phyloP scores from a whole-genome alignment of 2,113 vertebrate genomes.

The Dipodomys ordii region DNA sequence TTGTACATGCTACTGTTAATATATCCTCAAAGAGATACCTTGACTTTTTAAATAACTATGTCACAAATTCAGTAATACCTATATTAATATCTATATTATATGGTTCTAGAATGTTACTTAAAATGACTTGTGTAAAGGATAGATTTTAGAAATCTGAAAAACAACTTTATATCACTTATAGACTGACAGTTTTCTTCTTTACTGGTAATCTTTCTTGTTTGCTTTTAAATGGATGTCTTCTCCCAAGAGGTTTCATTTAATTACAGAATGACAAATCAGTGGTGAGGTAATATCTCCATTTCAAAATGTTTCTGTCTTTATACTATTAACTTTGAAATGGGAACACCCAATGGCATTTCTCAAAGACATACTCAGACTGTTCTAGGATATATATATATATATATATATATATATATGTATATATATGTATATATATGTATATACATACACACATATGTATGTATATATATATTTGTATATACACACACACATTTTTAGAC shows the following conservation, averaged over 20 bases:
- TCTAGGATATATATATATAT: neutral
- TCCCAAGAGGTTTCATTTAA: conserved; percentile 64
- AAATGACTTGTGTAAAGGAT: neutral
- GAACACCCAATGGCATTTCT: neutral
- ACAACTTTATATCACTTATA: neutral
- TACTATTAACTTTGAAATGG: conserved; percentile 8
- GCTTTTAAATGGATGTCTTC: conserved; percentile 64
- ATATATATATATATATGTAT: too few relatives aligned
- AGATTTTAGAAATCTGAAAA: conserved; percentile 14
- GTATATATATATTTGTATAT: too few relatives aligned
- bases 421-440: too few relatives aligned
- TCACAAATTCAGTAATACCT: neutral
- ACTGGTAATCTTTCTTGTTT: conserved; percentile 61
- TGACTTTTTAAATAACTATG: neutral
- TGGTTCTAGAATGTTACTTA: neutral
- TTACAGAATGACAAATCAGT: conserved; percentile 70
- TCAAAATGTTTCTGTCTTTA: conserved; percentile 49
- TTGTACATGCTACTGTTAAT: conserved; percentile 40
- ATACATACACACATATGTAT: too few relatives aligned
- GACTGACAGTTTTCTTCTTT: conserved; percentile 47
- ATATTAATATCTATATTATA: neutral
- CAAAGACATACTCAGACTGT: neutral
- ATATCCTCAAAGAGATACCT: neutral
- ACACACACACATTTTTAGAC: neutral
- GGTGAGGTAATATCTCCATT: conserved; percentile 67